Base-by-base conservation (phyloP, 2,888 invertebrate species). In the Pseudanteris insignis region DNA sequence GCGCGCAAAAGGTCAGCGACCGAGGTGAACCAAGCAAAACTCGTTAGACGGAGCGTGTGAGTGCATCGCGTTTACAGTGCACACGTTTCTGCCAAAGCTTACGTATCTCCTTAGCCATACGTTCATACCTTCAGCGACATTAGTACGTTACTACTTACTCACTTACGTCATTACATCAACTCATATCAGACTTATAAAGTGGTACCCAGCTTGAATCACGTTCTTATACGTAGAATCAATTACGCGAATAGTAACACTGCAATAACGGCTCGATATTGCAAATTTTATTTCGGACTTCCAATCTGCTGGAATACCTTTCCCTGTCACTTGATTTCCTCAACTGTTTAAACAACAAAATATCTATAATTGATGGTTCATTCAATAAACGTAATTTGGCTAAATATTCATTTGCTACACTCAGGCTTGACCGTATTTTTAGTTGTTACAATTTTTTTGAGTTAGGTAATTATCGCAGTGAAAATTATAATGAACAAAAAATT, bases 1-100 rank as follows among this genome's bases (percentile, higher is more conserved):
- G 48, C 33, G 38, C 41, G 37, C 38, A 36, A 57, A 57, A 50
- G 57, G 57, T 57, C 57, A 57, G 48, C 57, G 57, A 57, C 57
- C 57, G 57, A 48, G 57, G 57, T 57, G 57, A 57, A 50, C 57
- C 48, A 57, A 57, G 48, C 57, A 57, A 57, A 57, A 57, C 57
- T 57, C 48, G 57, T 57, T 57, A 57, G 57, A 57, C 57, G 41
- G 57, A 57, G 48, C 57, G 57, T 57, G 48, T 48, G 57, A 57
- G 57, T 57, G 57, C 57, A 48, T 57, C 50, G 57, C 57, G 50
- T 50, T 58, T 38, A 29, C 50, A 50, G 57, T 50, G 48, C 48
- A 58, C 50, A 50, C 57, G 57, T 50, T 50, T 50, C 44, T 58
- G 57, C 48, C 55, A 41, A 36, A 37, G 48, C 48, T 57, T 57